Evolutionary conservation across 2,888 invertebrate species (phyloP).

Genomic region (Aricia artaxerxes): DNA sequence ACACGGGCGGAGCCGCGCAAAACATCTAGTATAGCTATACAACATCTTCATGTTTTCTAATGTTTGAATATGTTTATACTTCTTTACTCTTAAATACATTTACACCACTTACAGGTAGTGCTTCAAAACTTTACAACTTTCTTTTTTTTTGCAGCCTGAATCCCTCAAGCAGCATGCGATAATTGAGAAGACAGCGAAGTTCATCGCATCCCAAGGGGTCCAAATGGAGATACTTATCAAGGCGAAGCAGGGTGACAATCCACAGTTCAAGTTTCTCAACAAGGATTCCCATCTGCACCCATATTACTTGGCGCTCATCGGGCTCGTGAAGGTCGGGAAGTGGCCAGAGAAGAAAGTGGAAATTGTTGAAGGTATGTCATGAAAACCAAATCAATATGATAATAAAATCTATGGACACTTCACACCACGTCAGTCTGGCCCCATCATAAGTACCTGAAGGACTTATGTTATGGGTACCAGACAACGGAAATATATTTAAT

Average conservation of each 20-base stretch:
- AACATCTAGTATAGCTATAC: neutral
- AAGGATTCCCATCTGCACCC: constrained; percentile 91
- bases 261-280: constrained; percentile 95
- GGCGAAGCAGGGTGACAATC: constrained; percentile 96
- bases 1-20: no score
- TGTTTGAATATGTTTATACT: no score
- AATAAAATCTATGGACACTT: no score
- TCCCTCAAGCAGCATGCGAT: constrained; percentile 94
- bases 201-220: constrained; percentile 93
- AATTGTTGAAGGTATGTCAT: constrained; percentile 57
- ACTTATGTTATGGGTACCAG: no score
- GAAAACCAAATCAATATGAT: neutral
- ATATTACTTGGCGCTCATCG: constrained; percentile 90
- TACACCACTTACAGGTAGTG: no score
- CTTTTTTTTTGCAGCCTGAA: constrained; percentile 83
- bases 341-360: constrained; percentile 67
- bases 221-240: constrained; percentile 99
- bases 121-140: neutral
- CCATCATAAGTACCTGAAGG: no score
- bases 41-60: neutral
- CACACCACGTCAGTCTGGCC: no score
- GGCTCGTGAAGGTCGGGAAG: constrained; percentile 60
- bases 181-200: constrained; percentile 96
- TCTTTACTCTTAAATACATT: no score
- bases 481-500: no score